phyloP scores from a whole-genome alignment of 1,140 invertebrate genomes.

The Metopolophium dirhodum region DNA sequence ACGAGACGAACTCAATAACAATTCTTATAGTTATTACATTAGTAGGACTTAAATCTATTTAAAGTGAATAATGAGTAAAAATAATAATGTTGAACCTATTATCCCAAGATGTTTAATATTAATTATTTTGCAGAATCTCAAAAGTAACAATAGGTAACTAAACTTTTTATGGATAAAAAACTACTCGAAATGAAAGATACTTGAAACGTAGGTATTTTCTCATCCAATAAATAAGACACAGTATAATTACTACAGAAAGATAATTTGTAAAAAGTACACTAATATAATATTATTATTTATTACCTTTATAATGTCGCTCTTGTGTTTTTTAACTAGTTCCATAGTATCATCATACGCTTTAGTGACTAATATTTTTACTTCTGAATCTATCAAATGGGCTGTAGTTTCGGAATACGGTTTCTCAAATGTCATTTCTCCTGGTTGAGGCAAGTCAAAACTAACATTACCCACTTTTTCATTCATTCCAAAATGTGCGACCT shows the following conservation, averaged over 20 bases:
- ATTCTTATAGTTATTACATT: too few species aligned
- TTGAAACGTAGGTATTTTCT: neutral
- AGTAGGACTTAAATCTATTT: too few species aligned
- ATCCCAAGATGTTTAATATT: too few species aligned
- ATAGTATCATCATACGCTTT: constrained; percentile 82
- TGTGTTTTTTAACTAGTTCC: constrained; percentile 83
- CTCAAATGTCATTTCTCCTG: constrained; percentile 90
- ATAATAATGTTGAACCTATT: too few species aligned
- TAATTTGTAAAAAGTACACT: neutral
- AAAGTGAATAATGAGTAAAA: too few species aligned
- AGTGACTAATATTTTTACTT: constrained; percentile 87
- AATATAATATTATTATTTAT: constrained; percentile 68
- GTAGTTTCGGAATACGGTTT: constrained; percentile 99
- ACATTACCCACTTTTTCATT: constrained; percentile 96
- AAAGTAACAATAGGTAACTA: neutral
- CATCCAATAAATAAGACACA: neutral
- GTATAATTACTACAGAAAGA: neutral
- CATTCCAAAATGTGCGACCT: constrained; percentile 95
- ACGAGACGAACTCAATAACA: too few species aligned
- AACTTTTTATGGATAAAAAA: neutral
- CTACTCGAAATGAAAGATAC: too few species aligned
- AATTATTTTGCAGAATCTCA: neutral
- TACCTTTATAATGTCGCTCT: constrained; percentile 87
- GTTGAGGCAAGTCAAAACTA: constrained; percentile 93
- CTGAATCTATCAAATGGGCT: constrained; percentile 93